phyloP scores from a whole-genome alignment of 2,113 vertebrate species.

The Clarias batrachus region DNA sequence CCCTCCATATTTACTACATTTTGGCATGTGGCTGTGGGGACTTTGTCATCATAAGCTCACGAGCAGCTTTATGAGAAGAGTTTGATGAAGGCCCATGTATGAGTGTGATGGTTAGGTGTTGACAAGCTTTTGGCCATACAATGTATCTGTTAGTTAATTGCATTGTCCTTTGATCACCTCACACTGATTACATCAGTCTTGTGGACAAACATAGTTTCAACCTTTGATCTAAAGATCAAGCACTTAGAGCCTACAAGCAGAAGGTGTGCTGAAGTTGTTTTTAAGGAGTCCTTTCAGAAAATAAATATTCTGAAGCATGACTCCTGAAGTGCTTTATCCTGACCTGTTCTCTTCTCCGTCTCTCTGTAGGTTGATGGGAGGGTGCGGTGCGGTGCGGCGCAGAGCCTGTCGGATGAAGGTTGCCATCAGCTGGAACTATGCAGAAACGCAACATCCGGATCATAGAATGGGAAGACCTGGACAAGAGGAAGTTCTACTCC shows the following conservation, averaged over 20 bases:
- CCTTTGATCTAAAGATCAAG: constrained; percentile 16
- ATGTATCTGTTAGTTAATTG: not conserved
- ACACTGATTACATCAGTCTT: not conserved
- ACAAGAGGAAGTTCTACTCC: constrained; percentile 96
- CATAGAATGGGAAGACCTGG: constrained; percentile 97
- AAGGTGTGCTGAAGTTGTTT: not conserved
- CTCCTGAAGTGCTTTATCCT: not conserved
- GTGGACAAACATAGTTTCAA: not conserved
- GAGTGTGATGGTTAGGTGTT: not conserved
- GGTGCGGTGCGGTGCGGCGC: not conserved
- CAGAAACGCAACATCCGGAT: constrained; percentile 88
- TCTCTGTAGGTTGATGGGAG: constrained; percentile 27
- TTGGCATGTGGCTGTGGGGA: not conserved
- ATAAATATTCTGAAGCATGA: not conserved
- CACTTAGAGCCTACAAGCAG: not conserved
- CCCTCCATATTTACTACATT: not conserved
- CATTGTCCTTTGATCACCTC: constrained; percentile 10
- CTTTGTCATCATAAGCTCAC: not conserved
- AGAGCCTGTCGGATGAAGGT: constrained; percentile 41
- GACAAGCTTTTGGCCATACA: not conserved
- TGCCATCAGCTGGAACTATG: constrained; percentile 60
- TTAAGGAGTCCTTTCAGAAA: not conserved
- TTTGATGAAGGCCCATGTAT: not conserved
- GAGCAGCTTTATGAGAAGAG: not conserved
- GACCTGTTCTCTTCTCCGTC: constrained; percentile 7